These are phyloP conservation scores for Eumeta japonica DNA, from an alignment of 1,140 invertebrate species.

Conservation along the genomic window DNA sequence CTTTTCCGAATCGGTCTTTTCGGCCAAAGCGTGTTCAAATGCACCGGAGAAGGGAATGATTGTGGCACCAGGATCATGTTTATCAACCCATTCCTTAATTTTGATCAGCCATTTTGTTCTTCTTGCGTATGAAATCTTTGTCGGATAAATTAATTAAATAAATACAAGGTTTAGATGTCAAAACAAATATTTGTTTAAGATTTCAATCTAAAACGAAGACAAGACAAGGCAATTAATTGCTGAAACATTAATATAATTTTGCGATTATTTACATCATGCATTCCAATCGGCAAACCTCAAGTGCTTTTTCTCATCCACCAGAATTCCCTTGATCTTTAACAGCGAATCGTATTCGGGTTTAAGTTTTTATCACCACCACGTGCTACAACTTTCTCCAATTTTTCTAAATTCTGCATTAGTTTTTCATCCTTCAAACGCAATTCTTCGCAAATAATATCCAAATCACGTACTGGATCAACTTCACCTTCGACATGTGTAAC, in stretches of 20 bases:
- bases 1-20: constrained; percentile 81
- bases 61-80: constrained; percentile 89
- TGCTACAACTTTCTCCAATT: constrained; percentile 83
- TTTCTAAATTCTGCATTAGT: constrained; percentile 77
- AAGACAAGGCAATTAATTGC: constrained; percentile 3
- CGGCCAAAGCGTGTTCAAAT: constrained; percentile 84
- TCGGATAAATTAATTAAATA: constrained; percentile 97
- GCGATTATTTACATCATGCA: constrained; percentile 87
- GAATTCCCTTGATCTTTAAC: constrained; percentile 79
- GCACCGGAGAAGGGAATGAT: constrained; percentile 95
- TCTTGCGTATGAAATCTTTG: constrained; percentile 98
- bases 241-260: too few species aligned
- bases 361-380: constrained; percentile 90
- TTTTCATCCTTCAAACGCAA: constrained; percentile 93
- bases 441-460: constrained; percentile 96
- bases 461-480: constrained; percentile 93
- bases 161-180: constrained; percentile 98
- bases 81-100: constrained; percentile 99
- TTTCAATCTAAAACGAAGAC: constrained; percentile 79
- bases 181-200: constrained; percentile 95
- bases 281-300: constrained; percentile 93
- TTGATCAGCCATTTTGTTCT: constrained; percentile 95
- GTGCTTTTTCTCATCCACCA: constrained; percentile 90
- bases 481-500: constrained; percentile 98
- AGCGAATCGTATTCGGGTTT: constrained; percentile 94